phyloP scores from a whole-genome alignment of 2,113 vertebrate species.

The Raja brachyura region DNA sequence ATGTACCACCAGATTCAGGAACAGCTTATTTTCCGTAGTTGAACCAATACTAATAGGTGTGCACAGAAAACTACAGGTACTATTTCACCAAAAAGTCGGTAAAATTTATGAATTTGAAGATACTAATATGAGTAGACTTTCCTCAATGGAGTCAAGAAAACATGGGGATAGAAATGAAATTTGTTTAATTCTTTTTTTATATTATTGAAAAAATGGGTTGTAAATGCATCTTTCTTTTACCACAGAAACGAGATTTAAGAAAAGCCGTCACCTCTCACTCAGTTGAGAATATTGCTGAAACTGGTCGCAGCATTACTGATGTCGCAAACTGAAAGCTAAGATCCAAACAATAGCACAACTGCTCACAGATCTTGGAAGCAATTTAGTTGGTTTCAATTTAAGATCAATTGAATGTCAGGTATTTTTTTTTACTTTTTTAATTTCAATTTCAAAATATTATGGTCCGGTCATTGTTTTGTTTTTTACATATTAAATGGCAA shows the following conservation, averaged over 20 bases:
- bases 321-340: neutral
- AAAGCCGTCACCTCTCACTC: neutral
- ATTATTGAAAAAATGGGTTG: constrained; percentile 18
- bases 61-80: too few relatives aligned
- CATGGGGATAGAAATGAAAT: neutral
- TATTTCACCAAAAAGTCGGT: too few relatives aligned
- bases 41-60: too few relatives aligned
- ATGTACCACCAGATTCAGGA: too few relatives aligned
- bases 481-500: neutral
- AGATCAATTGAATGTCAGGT: neutral
- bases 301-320: neutral
- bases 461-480: neutral
- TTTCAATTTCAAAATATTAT: neutral
- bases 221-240: neutral
- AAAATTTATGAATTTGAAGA: neutral
- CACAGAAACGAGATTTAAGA: neutral
- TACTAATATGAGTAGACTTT: neutral
- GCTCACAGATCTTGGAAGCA: neutral
- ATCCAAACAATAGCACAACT: neutral
- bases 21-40: too few relatives aligned
- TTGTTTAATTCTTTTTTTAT: neutral
- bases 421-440: constrained; percentile 19
- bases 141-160: neutral
- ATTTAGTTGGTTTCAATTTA: neutral
- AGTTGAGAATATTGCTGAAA: constrained; percentile 2